Evolutionary conservation across 1,140 invertebrate species (phyloP), one percentile per base, ranked within the genome.

Genomic region (Drosophila fuyamai): DNA sequence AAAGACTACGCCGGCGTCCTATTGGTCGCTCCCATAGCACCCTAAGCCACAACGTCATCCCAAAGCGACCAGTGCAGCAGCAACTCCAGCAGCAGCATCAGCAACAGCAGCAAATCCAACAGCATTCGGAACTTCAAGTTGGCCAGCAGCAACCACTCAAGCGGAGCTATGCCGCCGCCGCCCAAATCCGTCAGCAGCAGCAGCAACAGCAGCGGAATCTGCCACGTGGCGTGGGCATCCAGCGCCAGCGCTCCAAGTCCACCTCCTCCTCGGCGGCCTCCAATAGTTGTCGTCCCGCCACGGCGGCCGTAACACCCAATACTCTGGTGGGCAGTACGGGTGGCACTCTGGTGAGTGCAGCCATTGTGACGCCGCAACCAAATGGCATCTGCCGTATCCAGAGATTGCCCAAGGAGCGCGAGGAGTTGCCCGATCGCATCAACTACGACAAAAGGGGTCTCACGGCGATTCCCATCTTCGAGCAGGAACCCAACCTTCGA

Each of bases 381-480:
- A 92, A 92, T 67, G 91, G 91, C 56, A 93, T 94, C 79, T 92
- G 56, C 76, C 92, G 96, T 88, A 94, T 96, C 53, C 94, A 94
- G 68, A 93, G 96, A 68, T 94, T 94, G 66, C 92, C 94, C 80
- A 93, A 95, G 76, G 96, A 96, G 83, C 95, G 95, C 79, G 95
- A 96, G 85, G 95, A 95, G 90, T 93, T 96, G 92, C 96, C 96
- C 10, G 96, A 97, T 91, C 93, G 96, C 75, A 96, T 97, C 78
- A 96, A 95, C 84, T 94, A 97, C 10, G 96, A 97, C 91, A 94
- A 96, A 80, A 93, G 96, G 38, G 96, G 96, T 12, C 92, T 97
- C 16, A 96, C 95, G 7, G 94, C 94, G 27, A 94, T 97, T 73
- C 97, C 97, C 0, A 94, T 96, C 65, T 95, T 98, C 59, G 95